Base-by-base conservation (phyloP, 1,140 invertebrate species). In the Drosophila suzukii region DNA sequence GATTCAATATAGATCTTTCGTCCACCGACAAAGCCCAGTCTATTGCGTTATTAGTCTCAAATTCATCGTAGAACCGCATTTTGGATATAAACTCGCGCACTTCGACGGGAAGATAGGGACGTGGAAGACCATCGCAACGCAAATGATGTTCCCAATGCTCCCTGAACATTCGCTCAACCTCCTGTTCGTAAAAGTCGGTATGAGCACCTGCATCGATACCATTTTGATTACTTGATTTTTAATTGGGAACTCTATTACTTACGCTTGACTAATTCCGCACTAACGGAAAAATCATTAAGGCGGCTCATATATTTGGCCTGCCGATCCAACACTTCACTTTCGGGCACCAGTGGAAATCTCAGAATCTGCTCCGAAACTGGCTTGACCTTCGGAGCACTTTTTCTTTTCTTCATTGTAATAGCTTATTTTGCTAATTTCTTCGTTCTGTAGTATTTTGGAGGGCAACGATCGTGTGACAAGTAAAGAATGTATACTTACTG, bases 11-110 rank as follows among this genome's bases (percentile, higher is more conserved):
- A 6, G 66, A 70, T 5, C 78, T 62, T 3, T 91, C 77, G 46
- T 91, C 74, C 6, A 91, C 70, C 1, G 59, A 61, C 34, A 91
- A 24, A 0, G 63, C 71, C 90, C 90, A 91, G 53, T 90, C 81
- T 0, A 91, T 58, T 6, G 51, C 67, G 1, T 59, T 17, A 0
- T 75, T 55, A 0, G 49, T 32, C 17, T 67, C 51, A 4, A 74
- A 44, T 0, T 72, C 46, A n/a, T 86, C 81, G 17, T 44, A 81
- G 24, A 71, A 38, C 0, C 72, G 73, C 13, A 67, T 59, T 41
- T 80, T 74, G 2, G 50, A 70, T 2, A 90, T 43, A 71, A 88
- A 89, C 1, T 61, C 61, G 6, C 90, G 75, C 34, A 91, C 71
- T 34, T 90, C 86, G 11, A 79, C 66, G 8, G 90, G 86, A 3